phyloP scores from a whole-genome alignment of 2,113 vertebrate species.

The Genyomyrus donnyi region DNA sequence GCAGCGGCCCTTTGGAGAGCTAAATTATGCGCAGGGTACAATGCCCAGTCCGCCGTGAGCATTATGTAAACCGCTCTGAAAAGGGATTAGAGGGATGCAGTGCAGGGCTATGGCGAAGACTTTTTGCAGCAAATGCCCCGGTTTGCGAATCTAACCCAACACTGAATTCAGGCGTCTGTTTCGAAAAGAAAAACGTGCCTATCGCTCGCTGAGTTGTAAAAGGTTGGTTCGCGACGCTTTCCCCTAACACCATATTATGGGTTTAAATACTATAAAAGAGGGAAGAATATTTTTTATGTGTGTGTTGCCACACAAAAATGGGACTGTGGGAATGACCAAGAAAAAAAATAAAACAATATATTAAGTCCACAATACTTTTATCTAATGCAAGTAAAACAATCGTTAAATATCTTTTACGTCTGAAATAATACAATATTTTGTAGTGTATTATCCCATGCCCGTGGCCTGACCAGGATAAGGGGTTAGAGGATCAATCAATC shows the following conservation, averaged over 20 bases:
- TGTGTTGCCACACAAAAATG: neutral
- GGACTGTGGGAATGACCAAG: neutral
- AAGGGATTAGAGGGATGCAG: neutral
- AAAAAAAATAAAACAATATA: neutral
- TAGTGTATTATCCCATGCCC: neutral
- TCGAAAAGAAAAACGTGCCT: neutral
- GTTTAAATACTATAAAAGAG: neutral
- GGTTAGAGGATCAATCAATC: neutral
- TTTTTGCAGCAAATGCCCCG: neutral
- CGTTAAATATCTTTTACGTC: neutral
- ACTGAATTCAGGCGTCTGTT: neutral
- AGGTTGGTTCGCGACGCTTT: neutral
- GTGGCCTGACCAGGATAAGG: neutral
- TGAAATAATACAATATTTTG: neutral
- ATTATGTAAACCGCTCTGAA: neutral
- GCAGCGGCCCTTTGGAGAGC: neutral
- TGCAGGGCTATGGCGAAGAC: neutral
- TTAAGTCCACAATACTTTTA: neutral
- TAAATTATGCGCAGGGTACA: neutral
- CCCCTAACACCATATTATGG: neutral
- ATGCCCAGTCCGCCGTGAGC: neutral
- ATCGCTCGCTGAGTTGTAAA: neutral
- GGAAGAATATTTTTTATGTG: neutral
- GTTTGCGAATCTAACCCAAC: neutral
- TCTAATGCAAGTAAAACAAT: neutral